Base-by-base conservation (phyloP, 1,140 invertebrate genomes). In the Dryas iulia region DNA sequence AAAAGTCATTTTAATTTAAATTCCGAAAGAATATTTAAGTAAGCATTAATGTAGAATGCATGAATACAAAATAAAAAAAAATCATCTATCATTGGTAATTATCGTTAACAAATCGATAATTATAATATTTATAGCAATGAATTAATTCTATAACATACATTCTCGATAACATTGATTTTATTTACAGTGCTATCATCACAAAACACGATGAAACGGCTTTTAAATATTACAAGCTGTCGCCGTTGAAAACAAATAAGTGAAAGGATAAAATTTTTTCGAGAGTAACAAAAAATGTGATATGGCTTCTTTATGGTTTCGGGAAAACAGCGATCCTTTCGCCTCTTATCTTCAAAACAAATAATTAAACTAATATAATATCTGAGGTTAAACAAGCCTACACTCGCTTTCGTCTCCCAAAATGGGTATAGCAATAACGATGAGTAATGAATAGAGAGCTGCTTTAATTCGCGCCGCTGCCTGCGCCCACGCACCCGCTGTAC, bases 381-480 rank as follows among this genome's bases (percentile, higher is more conserved):
- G 69, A 74, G 72, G 70, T 76, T 84, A 78, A 80, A 76, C 73
- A 83, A 87, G 72, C 84, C 84, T 85, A 89, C 85, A 86, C 84
- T 87, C 85, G 81, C 86, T 90, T 90, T 90, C 86, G 81, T 89
- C 79, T 85, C 82, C 88, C 76, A 82, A 80, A 88, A 88, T 79
- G 81, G 82, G 63, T 74, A 86, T 86, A 86, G 86, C 83, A 91
- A 87, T 88, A 88, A 87, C 79, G 85, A 89, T 89, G 87, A 88
- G 83, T 88, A 90, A 91, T 90, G 87, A 84, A 89, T 90, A 91
- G 89, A 90, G 87, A 90, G 89, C 86, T 89, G 89, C 69, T 88
- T 84, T 87, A 87, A 83, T 86, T 87, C 79, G 81, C 87, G 84
- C 82, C 81, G 83, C 78, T 83, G 84, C 81, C 81, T 81, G 77